Base-by-base conservation (phyloP, 2,888 invertebrate genomes). In the Troides oblongomaculatus region DNA sequence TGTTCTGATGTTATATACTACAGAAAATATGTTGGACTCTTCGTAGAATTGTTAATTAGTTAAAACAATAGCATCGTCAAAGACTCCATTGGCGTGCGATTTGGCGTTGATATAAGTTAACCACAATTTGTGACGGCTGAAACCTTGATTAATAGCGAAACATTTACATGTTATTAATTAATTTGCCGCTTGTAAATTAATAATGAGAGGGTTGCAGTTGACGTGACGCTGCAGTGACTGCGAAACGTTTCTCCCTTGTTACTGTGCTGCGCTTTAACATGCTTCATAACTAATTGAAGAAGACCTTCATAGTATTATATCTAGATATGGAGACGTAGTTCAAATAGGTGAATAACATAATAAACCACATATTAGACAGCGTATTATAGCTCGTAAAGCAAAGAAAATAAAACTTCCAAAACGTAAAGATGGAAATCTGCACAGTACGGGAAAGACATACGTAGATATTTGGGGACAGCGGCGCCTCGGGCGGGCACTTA, bases 401-500 rank as follows among this genome's bases (percentile, higher is more conserved):
- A 76, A 79, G 80, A 82, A 83, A 84, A 81, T 81, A 83, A 85
- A 84, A 83, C 50, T 80, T 83, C 78, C 82, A 84, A 84, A 84
- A 85, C 85, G 86, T 87, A 85, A 89, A 91, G 90, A 92, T 91
- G 87, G 83, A 88, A 90, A 92, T 91, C 91, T 86, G 74, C 81
- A 78, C 75, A 83, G 83, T 83, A 83, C 83, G 85, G 86, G 87
- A 90, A 88, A 89, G 86, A 87, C 84, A 86, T 84, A 88, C 84
- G 77, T 77, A 79, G 78, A 87, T 86, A 88, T 86, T 86, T 83
- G 87, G 84, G 88, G 88, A 84, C 86, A 82, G 81, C 81, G 80
- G 77, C 81, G 89, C 90, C 92, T 81, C 89, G 87, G 85, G 92
- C 90, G 89, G 86, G 91, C 89, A 92, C 92, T 92, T 90, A 91